Percentiles rank a stretch among this genome's conserved stretches.
Evolutionary conservation across 2,888 invertebrate genomes (phyloP).

Genomic region (Cantharis flavilabris): DNA sequence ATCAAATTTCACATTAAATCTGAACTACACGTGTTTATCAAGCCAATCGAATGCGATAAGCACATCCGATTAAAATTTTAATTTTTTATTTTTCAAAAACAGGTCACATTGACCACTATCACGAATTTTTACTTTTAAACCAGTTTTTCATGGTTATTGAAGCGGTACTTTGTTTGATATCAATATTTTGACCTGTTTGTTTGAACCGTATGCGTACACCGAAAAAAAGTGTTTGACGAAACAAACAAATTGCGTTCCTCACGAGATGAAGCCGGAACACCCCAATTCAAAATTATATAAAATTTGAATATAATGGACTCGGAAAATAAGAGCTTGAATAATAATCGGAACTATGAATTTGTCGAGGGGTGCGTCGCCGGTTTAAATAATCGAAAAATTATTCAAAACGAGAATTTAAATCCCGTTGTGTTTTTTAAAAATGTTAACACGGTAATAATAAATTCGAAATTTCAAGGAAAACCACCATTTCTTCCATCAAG

Average conservation of each 20-base stretch:
- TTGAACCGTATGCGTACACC: background rate
- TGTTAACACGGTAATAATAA: background rate
- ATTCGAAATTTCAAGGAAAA: background rate
- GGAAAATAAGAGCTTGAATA: conserved; percentile 2
- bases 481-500: background rate
- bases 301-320: conserved; percentile 7
- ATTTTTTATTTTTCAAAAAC: background rate
- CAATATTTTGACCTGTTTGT: background rate
- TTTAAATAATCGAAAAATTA: background rate
- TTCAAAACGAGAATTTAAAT: background rate
- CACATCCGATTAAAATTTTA: background rate
- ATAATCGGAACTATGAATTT: background rate
- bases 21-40: background rate
- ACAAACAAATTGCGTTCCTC: background rate
- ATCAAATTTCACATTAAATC: background rate
- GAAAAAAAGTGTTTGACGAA: background rate
- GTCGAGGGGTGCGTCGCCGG: background rate
- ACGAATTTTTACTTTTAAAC: background rate
- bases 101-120: background rate
- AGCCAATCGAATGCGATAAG: background rate
- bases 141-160: background rate
- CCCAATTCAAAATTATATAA: background rate
- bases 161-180: background rate
- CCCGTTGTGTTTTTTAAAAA: background rate
- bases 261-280: background rate